A percentile compares a stretch with the other conserved stretches of the same genome.
Conservation (phyloP, 2,888 invertebrate species). For the Hanleya hanleyi region DNA sequence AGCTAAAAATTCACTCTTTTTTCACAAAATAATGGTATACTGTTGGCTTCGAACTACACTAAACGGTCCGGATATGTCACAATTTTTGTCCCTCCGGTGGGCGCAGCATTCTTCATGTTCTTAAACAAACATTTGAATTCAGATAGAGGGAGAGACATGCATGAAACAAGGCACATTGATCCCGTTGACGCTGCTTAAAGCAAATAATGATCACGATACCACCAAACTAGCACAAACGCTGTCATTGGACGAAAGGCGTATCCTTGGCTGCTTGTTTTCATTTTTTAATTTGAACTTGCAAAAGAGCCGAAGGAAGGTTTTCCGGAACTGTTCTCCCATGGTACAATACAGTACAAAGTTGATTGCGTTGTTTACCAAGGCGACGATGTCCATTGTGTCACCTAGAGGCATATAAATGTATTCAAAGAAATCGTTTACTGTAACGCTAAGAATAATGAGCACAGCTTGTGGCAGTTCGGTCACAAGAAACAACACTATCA, state of each 20-base stretch:
- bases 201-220: not conserved
- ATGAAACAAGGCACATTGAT: too few species aligned
- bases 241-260: not conserved
- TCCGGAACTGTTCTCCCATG: constrained; percentile 93
- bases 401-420: constrained; percentile 77
- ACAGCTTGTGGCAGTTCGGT: constrained; percentile 88
- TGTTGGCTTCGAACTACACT: too few species aligned
- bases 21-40: too few species aligned
- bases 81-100: too few species aligned
- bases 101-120: too few species aligned
- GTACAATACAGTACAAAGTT: constrained; percentile 95
- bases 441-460: constrained; percentile 80
- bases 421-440: constrained; percentile 80
- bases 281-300: not conserved
- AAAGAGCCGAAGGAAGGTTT: constrained; percentile 66
- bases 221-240: not conserved
- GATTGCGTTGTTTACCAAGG: constrained; percentile 91
- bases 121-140: too few species aligned
- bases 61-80: too few species aligned
- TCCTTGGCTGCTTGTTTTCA: not conserved
- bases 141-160: too few species aligned
- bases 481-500: constrained; percentile 86
- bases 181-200: too few species aligned
- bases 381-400: constrained; percentile 92
- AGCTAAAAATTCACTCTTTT: too few species aligned